These are phyloP conservation scores for Ceramica pisi DNA, from an alignment of 2,888 invertebrate genomes.

Conservation along the genomic window DNA sequence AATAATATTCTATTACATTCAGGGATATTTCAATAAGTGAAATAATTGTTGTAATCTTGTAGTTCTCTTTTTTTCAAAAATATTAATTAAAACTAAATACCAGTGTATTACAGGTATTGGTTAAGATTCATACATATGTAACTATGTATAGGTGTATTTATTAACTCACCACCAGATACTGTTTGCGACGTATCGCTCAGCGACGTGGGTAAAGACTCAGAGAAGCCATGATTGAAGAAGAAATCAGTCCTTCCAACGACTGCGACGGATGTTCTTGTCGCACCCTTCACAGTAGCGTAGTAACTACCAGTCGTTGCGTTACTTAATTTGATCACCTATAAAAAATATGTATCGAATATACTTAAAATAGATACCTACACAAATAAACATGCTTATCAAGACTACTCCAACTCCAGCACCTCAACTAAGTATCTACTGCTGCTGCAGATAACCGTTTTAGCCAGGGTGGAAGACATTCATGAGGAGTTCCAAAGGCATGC, in stretches of 20 bases:
- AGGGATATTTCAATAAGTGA: no score
- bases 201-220: constrained; percentile 47
- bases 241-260: constrained; percentile 65
- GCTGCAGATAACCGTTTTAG: not conserved
- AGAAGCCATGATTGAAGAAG: constrained; percentile 61
- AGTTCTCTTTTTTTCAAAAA: no score
- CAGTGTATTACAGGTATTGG: not conserved
- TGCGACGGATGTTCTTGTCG: constrained; percentile 29
- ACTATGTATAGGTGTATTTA: not conserved
- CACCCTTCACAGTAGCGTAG: constrained; percentile 45
- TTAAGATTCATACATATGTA: not conserved
- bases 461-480: not conserved
- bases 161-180: constrained; percentile 50
- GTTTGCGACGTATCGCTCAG: constrained; percentile 59
- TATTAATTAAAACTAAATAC: no score
- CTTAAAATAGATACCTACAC: not conserved
- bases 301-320: constrained; percentile 47
- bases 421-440: not conserved
- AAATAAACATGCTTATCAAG: not conserved
- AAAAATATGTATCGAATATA: not conserved
- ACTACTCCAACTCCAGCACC: no score
- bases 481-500: no score
- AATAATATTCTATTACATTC: no score
- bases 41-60: no score
- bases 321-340: constrained; percentile 51